phyloP scores from a whole-genome alignment of 2,888 invertebrate genomes.

The Furcula furcula region DNA sequence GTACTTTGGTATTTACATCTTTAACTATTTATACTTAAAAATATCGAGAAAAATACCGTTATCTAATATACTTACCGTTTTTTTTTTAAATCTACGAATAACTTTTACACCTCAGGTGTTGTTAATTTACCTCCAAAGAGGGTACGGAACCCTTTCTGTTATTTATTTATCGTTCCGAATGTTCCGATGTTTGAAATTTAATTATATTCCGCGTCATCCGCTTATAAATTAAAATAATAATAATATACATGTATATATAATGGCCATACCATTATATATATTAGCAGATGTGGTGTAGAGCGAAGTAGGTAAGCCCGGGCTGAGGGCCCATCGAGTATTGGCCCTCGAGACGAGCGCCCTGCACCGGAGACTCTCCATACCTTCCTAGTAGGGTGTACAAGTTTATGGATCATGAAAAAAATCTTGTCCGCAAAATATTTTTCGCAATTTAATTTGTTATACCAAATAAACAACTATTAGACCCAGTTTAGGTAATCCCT shows the following conservation, averaged over 20 bases:
- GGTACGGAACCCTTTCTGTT: too few species aligned
- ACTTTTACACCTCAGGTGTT: too few species aligned
- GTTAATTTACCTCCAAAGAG: too few species aligned
- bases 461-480: too few species aligned
- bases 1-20: too few species aligned
- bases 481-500: too few species aligned
- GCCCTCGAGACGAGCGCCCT: conserved; percentile 66
- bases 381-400: conserved; percentile 30
- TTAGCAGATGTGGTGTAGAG: conserved; percentile 32
- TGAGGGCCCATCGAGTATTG: conserved; percentile 61
- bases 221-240: not conserved
- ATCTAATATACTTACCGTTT: too few species aligned
- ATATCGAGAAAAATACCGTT: too few species aligned
- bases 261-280: too few species aligned
- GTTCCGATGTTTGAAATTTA: not conserved
- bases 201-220: not conserved
- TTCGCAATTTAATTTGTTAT: not conserved
- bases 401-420: not conserved
- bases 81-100: too few species aligned
- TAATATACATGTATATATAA: conserved; percentile 23
- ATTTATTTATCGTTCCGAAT: conserved; percentile 9
- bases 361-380: conserved; percentile 54
- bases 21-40: too few species aligned
- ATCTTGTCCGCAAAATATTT: not conserved
- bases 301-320: conserved; percentile 37